Evolutionary conservation across 1,140 invertebrate genomes (phyloP).

Genomic region (Rhynchophorus ferrugineus): DNA sequence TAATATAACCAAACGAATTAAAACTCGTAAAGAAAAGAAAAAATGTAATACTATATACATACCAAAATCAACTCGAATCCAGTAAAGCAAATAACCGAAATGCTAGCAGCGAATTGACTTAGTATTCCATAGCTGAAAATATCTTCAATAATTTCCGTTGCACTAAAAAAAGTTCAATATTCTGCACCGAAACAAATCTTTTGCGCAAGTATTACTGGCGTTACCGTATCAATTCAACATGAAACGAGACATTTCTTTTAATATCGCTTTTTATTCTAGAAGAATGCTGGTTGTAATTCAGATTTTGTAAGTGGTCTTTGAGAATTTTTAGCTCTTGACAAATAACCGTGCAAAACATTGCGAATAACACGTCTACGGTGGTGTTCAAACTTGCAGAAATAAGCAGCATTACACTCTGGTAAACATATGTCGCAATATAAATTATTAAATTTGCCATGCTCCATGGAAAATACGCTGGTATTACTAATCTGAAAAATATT

Average conservation of each 20-base stretch:
- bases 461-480: background rate
- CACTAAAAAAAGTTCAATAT: conserved; percentile 11
- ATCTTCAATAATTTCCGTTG: conserved; percentile 13
- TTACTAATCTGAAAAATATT: too few relatives aligned
- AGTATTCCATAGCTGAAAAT: conserved; percentile 27
- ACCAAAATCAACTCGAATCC: conserved; percentile 29
- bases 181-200: conserved; percentile 1
- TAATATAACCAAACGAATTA: too few relatives aligned
- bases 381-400: background rate
- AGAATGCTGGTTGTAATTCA: conserved; percentile 6
- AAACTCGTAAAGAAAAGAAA: background rate
- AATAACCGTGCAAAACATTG: conserved; percentile 19
- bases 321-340: conserved; percentile 18
- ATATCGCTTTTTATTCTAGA: conserved; percentile 4
- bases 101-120: conserved; percentile 28
- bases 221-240: conserved; percentile 8
- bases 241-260: conserved; percentile 2
- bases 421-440: background rate
- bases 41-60: background rate
- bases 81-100: conserved; percentile 29
- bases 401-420: background rate
- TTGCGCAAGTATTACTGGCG: conserved; percentile 4
- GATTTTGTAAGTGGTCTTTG: conserved; percentile 7
- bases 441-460: background rate
- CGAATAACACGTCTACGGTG: conserved; percentile 16